Base-by-base conservation (phyloP, 30 jellyfish, hydroid and myxozoan genomes). In the Sanderia malayensis region DNA sequence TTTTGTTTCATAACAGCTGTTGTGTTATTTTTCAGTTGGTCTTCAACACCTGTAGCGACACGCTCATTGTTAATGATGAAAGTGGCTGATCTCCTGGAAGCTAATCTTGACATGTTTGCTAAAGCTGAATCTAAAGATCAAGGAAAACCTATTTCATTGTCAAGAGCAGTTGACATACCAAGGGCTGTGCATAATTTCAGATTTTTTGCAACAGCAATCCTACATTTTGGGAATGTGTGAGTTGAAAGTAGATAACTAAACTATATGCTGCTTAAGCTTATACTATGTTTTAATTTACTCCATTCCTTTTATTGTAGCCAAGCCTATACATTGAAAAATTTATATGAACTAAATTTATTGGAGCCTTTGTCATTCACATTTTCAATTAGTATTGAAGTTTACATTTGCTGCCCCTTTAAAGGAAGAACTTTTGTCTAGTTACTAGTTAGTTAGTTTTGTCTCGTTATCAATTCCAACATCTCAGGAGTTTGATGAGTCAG, bases 171-270 rank as follows among this genome's bases (percentile, higher is more conserved):
- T 58, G 96, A 86, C 73, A 86, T 86, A 21, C 96, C 96, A 66
- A 88, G 96, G 45, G 94, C 94, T 23, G 89, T 62, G 22, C 94
- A 79, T 31, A 86, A 86, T 73, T 86, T 86, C 44, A 93, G 94
- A 49, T 86, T 86, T 74, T 86, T 86, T 46, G 72, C 94, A 6
- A 26, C 94, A 7, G 96, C 94, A 15, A 71, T 86, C 45, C 80
- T 71, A 2, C 96, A 86, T 74, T 71, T 70, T 45, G 86, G 84
- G 28, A 84, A 84, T 68, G 92, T 74, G 95, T 84, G 75, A 44
- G 95, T 52, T 15, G 55, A 41, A 41, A 6, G 8, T 41, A 8
- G 8, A 41, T n/a, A 15, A 41, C 15, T 41, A 6, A 8, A 6
- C 55, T 41, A 8, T 6, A 15, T 41, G 55, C 11, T 15, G 15